A percentile compares a stretch with the other conserved stretches of the same genome.
These are phyloP conservation scores for Brachynemurus nebulosus DNA, from an alignment of 2,888 invertebrate genomes.

Conservation along the genomic window DNA sequence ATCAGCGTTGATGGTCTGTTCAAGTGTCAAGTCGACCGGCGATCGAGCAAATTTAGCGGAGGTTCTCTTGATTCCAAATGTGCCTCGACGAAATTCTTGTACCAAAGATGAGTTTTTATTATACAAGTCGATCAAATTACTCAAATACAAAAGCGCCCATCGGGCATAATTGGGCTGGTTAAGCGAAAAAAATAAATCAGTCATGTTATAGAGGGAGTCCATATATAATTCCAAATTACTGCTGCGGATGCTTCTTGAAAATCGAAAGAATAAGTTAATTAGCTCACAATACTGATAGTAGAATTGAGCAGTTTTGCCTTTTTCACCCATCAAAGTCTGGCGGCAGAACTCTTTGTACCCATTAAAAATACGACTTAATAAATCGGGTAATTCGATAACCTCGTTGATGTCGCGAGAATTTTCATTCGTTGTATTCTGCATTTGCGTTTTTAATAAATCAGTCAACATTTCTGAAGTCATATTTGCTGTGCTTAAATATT, in stretches of 20 bases:
- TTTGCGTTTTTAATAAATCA: too few species aligned
- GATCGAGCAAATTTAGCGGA: too few species aligned
- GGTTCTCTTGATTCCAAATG: too few species aligned
- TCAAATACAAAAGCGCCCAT: conserved; percentile 2
- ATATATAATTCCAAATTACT: conserved; percentile 10
- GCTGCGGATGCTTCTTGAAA: conserved; percentile 17
- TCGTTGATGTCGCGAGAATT: conserved; percentile 6
- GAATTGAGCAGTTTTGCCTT: conserved; percentile 17
- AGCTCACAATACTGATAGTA: conserved; percentile 14
- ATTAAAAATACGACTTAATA: conserved; percentile 15
- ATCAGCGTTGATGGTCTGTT: too few species aligned
- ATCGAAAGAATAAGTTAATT: conserved; percentile 12
- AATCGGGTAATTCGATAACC: conserved; percentile 13
- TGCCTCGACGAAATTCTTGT: too few species aligned
- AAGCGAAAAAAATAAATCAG: conserved; percentile 6
- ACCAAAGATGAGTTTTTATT: too few species aligned
- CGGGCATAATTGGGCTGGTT: conserved; percentile 11
- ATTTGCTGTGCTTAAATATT: too few species aligned
- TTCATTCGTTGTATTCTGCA: conserved; percentile 14
- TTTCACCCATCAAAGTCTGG: conserved; percentile 14
- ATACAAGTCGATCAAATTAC: neutral
- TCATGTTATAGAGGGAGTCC: conserved; percentile 6
- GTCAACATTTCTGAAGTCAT: too few species aligned
- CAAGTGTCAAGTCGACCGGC: too few species aligned
- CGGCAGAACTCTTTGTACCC: conserved; percentile 18